phyloP scores from a whole-genome alignment of 2,888 invertebrate species.

The Aphrophora alni region DNA sequence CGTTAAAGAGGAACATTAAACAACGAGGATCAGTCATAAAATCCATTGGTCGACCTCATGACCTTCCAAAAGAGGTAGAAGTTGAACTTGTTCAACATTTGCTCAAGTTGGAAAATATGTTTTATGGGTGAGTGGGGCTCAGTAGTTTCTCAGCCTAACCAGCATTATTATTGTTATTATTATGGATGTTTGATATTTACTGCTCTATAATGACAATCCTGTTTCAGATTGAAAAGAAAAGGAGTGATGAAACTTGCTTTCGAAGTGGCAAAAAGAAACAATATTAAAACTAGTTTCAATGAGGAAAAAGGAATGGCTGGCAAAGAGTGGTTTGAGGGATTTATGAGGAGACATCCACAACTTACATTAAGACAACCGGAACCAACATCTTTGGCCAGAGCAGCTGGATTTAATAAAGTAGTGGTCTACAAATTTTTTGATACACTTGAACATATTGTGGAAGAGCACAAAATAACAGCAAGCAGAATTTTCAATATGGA shows the following conservation, averaged over 20 bases:
- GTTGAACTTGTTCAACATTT: not conserved
- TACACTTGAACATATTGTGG: not conserved
- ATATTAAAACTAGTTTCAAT: slow-evolving; percentile 1
- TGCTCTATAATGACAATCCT: no score
- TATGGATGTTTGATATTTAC: no score
- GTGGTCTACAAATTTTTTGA: not conserved
- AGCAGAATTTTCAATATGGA: not conserved
- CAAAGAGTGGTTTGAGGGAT: not conserved
- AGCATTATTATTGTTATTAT: no score
- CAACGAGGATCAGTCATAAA: not conserved
- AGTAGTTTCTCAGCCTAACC: no score
- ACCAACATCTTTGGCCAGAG: not conserved
- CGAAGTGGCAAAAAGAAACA: not conserved
- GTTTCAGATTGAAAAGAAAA: not conserved
- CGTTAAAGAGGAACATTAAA: not conserved
- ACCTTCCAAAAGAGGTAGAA: not conserved
- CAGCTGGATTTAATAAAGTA: not conserved
- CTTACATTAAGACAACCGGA: not conserved
- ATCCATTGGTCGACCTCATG: not conserved
- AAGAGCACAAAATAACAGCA: not conserved
- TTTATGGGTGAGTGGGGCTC: not conserved
- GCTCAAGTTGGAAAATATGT: not conserved
- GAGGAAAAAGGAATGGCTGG: not conserved
- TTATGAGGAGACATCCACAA: not conserved
- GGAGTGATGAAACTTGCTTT: not conserved